Evolutionary conservation across 2,888 invertebrate genomes (phyloP), one percentile per base, ranked within the genome.

Genomic region (Nomada goodeniana): DNA sequence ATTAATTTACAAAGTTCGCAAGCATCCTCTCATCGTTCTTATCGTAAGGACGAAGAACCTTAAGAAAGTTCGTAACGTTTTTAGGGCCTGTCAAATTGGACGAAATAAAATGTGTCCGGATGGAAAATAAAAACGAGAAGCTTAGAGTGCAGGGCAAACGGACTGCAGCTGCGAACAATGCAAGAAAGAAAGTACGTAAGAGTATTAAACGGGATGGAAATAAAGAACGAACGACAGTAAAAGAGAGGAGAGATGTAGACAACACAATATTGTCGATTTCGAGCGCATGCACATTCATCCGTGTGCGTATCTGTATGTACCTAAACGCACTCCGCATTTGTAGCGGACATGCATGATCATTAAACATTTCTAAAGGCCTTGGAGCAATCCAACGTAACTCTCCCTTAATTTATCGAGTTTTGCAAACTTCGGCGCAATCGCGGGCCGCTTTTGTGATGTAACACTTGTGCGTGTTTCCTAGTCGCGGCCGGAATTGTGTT

Each of bases 331-430:
- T 79, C 2, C 60, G 57, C 53, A 61, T 82, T 65, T 82, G 47
- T 60, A 65, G 20, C 75, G 44, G 47, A 72, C 47, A 15, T 57
- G 20, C 23, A 36, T 13, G 57, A 20, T 52, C 80, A 80, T 85
- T 86, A 87, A 76, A 64, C 65, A 76, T 75, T 72, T 78, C 76
- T 59, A 80, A 71, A 87, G 74, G 57, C 76, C 82, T 83, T 87
- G 85, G 59, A 77, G 84, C 76, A 80, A 83, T 76, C 42, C 47
- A 57, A 60, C 74, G 73, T n/a, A 71, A 80, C 70, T 85, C 82
- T 88, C 84, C 84, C 80, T 86, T 87, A 86, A 88, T 88, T 90
- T 82, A 87, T 88, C 55, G 79, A 60, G 76, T 86, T 88, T 85
- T 88, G 84, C 74, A 84, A 87, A 88, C 79, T 63, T 55, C 23